A percentile compares a stretch with the other conserved stretches of the same genome.
Conservation (phyloP, 2,113 vertebrate species). For the Stercorarius parasiticus region DNA sequence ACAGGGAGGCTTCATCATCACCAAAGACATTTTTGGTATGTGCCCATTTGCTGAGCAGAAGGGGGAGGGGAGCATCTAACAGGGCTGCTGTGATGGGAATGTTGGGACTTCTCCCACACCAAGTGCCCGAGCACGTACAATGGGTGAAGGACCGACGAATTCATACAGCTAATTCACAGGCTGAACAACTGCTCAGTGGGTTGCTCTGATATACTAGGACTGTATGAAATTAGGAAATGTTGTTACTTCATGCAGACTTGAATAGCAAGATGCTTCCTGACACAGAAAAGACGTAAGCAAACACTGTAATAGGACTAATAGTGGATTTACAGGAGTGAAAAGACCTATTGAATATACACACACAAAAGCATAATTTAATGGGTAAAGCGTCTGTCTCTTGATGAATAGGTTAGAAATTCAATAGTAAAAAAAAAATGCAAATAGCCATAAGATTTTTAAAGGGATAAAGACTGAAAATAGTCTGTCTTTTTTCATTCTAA, state of each 20-base stretch:
- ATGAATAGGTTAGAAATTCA: slow-evolving; percentile 48
- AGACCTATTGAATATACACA: slow-evolving; percentile 15
- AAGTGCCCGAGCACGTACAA: not conserved
- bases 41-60: not conserved
- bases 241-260: slow-evolving; percentile 1
- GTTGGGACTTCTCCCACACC: not conserved
- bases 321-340: slow-evolving; percentile 26
- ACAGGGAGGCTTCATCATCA: not conserved
- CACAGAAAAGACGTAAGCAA: slow-evolving; percentile 24
- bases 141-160: not conserved
- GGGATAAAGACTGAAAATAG: slow-evolving; percentile 27
- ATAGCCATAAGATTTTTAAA: slow-evolving; percentile 34
- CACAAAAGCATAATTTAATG: slow-evolving; percentile 37
- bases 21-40: not conserved
- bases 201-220: not conserved
- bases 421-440: slow-evolving; percentile 2
- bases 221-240: slow-evolving; percentile 45
- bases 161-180: not conserved
- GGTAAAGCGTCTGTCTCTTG: slow-evolving; percentile 3
- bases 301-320: slow-evolving; percentile 20
- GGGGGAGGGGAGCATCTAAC: not conserved
- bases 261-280: slow-evolving; percentile 45
- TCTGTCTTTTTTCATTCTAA: slow-evolving; percentile 14
- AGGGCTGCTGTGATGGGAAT: not conserved
- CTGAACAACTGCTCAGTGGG: slow-evolving; percentile 28